Evolutionary conservation across 2,113 vertebrate genomes (phyloP).

Genomic region (Alaudala cheleensis): DNA sequence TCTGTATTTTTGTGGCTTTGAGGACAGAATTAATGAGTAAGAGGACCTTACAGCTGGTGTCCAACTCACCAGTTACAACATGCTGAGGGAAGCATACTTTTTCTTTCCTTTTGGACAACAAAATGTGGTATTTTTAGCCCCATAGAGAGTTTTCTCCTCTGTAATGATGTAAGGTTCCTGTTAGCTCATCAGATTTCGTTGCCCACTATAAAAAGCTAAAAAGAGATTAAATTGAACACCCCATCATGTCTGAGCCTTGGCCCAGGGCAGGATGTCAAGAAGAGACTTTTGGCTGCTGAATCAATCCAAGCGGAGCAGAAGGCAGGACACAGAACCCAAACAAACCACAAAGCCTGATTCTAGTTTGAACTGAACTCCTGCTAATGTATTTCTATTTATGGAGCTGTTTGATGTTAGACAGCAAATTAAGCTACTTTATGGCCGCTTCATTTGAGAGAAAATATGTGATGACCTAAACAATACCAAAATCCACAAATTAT

Average conservation of each 20-base stretch:
- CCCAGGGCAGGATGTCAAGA: rapidly evolving
- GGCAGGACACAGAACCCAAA: constrained; percentile 1
- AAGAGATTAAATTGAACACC: neutral
- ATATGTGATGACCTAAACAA: constrained; percentile 49
- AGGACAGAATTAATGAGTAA: constrained; percentile 28
- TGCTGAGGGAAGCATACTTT: neutral
- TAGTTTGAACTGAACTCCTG: neutral
- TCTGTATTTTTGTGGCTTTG: neutral
- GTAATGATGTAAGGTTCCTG: neutral
- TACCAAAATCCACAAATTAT: constrained; percentile 2
- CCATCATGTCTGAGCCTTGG: neutral
- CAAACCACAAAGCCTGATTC: neutral
- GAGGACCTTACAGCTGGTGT: neutral
- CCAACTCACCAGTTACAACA: neutral
- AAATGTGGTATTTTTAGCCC: constrained; percentile 8
- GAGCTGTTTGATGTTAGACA: neutral
- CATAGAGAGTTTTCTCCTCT: neutral
- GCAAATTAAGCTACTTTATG: constrained; percentile 4
- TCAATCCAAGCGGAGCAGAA: neutral
- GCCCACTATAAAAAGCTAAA: neutral
- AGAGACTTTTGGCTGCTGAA: neutral
- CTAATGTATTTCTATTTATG: constrained; percentile 47
- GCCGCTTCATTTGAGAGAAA: constrained; percentile 10
- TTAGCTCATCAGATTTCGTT: neutral
- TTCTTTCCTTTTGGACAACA: neutral